phyloP scores from a whole-genome alignment of 2,113 vertebrate species.

The Mystacornis crossleyi region DNA sequence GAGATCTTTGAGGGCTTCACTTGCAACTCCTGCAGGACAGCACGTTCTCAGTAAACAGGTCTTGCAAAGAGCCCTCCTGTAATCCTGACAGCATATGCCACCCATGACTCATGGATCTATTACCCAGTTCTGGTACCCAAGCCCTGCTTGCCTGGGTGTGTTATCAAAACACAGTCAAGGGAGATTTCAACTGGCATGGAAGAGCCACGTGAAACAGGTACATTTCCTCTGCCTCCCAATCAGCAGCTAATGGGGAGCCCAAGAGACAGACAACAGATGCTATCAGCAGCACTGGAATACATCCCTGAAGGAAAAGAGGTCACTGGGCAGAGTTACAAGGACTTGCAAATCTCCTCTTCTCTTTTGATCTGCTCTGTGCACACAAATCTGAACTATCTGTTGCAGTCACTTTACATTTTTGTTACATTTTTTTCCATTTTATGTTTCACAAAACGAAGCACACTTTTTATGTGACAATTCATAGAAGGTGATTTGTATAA shows the following conservation, averaged over 20 bases:
- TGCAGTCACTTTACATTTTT: background rate
- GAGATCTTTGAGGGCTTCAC: background rate
- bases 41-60: background rate
- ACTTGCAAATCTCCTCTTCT: background rate
- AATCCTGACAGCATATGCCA: slow-evolving; percentile 11
- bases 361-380: background rate
- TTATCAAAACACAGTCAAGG: slow-evolving; percentile 5
- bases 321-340: slow-evolving; percentile 31
- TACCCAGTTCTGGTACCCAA: slow-evolving; percentile 26
- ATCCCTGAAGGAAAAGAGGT: slow-evolving; percentile 14
- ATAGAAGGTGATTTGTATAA: background rate
- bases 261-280: slow-evolving; percentile 13
- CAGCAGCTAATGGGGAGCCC: background rate
- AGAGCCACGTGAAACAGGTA: slow-evolving; percentile 22
- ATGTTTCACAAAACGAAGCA: background rate
- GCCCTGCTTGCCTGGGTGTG: slow-evolving; percentile 10
- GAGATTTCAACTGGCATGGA: background rate
- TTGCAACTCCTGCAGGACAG: background rate
- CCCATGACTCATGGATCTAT: background rate
- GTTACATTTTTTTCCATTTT: background rate
- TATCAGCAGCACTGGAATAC: background rate
- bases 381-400: background rate
- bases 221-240: background rate
- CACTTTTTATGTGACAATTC: background rate
- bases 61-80: slow-evolving; percentile 4